Evolutionary conservation across 2,797 vertebrate species (phyloP).

Genomic region (Eulemur coronatus): DNA sequence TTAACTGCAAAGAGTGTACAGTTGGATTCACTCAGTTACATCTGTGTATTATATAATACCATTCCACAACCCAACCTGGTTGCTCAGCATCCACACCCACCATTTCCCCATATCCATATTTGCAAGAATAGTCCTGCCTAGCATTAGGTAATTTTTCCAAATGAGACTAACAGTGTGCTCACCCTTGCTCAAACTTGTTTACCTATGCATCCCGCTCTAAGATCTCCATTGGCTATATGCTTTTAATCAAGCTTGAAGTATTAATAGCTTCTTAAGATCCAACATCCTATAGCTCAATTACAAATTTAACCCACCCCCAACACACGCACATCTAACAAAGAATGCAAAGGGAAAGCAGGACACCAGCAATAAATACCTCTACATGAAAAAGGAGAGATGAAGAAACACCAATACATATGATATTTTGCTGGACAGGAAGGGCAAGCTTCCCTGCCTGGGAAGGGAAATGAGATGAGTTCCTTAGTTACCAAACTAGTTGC

Average conservation of each 20-base stretch:
- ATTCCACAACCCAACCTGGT: not conserved
- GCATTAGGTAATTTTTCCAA: not conserved
- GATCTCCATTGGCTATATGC: not conserved
- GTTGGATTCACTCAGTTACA: not conserved
- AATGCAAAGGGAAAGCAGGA: not conserved
- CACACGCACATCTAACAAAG: not conserved
- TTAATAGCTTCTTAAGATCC: not conserved
- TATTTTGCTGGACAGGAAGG: not conserved
- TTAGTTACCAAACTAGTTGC: not conserved
- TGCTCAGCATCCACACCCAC: not conserved
- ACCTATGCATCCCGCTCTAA: not conserved
- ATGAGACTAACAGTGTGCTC: not conserved
- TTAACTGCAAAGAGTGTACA: not conserved
- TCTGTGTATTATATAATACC: not conserved
- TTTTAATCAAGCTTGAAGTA: not conserved
- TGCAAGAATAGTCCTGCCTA: conserved; percentile 20
- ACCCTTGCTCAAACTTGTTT: not conserved
- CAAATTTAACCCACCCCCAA: not conserved
- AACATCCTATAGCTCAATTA: not conserved
- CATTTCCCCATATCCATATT: not conserved
- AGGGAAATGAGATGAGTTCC: not conserved
- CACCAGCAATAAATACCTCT: not conserved
- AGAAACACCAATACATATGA: not conserved
- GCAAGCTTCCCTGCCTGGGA: not conserved
- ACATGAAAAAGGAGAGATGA: not conserved